These are phyloP conservation scores for Cygnus buccinator DNA, from an alignment of 2,113 vertebrate species.

Conservation along the genomic window DNA sequence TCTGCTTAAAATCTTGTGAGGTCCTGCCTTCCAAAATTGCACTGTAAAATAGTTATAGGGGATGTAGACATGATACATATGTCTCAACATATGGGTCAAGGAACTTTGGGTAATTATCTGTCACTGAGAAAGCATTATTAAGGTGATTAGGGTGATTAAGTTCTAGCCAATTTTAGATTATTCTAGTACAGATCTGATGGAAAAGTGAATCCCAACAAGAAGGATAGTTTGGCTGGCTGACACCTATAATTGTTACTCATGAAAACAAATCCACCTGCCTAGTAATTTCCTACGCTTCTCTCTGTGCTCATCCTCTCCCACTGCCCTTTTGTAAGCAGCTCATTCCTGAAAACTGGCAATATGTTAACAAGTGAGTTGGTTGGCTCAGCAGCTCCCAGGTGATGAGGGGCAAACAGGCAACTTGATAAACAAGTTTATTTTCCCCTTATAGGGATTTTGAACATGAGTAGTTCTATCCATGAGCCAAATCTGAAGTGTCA, in stretches of 20 bases:
- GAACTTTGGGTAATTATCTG: background rate
- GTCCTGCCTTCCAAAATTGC: background rate
- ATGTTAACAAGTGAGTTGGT: fast-evolving
- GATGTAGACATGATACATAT: fast-evolving
- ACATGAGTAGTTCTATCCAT: background rate
- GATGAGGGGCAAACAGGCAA: background rate
- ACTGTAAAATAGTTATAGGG: background rate
- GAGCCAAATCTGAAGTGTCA: background rate
- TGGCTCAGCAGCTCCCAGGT: background rate
- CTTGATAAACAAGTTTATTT: background rate
- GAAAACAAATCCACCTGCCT: background rate
- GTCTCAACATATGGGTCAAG: background rate
- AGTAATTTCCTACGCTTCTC: fast-evolving
- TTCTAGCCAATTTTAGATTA: background rate
- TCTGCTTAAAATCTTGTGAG: background rate
- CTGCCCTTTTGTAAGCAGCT: background rate
- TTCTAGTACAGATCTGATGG: background rate
- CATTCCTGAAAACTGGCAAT: background rate
- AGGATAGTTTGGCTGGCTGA: background rate
- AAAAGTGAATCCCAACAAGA: background rate
- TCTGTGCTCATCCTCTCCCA: background rate
- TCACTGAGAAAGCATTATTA: background rate
- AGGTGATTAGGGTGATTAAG: background rate
- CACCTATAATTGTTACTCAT: background rate
- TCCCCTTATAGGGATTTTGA: background rate